Conservation (phyloP, 1,140 invertebrate genomes). For the Bombus polaris region DNA sequence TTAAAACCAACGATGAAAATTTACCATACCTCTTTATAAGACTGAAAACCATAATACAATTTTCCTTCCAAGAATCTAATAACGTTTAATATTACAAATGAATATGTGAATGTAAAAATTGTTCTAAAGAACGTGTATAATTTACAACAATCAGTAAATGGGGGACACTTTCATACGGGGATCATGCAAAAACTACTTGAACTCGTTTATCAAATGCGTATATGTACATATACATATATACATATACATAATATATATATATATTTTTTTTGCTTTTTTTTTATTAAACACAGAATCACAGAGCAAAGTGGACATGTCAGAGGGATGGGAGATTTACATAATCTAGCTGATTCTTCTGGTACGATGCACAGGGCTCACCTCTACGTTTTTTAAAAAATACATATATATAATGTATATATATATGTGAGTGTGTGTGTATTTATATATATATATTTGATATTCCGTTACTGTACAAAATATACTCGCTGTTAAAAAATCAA, state of each 20-base stretch:
- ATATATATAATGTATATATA: background rate
- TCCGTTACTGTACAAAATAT: conserved; percentile 70
- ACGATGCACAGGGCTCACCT: conserved; percentile 41
- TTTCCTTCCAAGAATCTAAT: background rate
- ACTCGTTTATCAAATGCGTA: conserved; percentile 29
- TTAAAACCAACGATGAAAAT: background rate
- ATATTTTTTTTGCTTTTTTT: conserved; percentile 58
- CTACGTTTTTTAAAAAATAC: background rate
- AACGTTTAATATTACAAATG: conserved; percentile 10
- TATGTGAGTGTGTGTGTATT: background rate
- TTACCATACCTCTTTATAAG: background rate
- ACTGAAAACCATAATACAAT: background rate
- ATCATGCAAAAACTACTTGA: conserved; percentile 37
- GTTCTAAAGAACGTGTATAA: background rate
- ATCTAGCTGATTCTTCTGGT: conserved; percentile 32
- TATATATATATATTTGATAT: conserved; percentile 16
- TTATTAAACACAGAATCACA: conserved; percentile 81
- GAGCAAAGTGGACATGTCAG: conserved; percentile 78
- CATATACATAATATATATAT: conserved; percentile 54
- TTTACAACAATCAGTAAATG: background rate
- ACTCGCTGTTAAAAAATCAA: conserved; percentile 69
- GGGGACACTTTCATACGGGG: background rate
- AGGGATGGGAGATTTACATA: conserved; percentile 70
- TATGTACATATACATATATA: conserved; percentile 63
- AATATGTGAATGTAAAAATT: background rate